Percentiles rank a stretch among this genome's conserved stretches.
Evolutionary conservation across 2,113 vertebrate species (phyloP).

Genomic region (Apteryx owenii): DNA sequence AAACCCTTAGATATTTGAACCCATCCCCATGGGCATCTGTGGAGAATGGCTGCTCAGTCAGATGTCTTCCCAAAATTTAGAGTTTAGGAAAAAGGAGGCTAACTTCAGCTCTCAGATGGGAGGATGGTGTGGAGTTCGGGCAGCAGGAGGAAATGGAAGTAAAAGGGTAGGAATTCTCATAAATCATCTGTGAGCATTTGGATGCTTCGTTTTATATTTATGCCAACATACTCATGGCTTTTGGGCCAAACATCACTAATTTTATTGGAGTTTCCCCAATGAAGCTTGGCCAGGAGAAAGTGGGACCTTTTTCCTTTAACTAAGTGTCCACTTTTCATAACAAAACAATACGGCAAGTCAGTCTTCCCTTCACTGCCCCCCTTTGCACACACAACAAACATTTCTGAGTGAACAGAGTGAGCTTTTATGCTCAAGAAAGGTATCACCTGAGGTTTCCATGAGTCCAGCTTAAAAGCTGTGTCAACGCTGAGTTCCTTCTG

Average conservation of each 20-base stretch:
- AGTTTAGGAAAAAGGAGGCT: neutral
- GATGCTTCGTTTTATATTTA: slow-evolving; percentile 12
- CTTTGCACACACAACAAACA: neutral
- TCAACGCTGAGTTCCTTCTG: neutral
- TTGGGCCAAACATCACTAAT: slow-evolving; percentile 40
- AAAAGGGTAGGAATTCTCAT: slow-evolving; percentile 35
- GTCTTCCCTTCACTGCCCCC: neutral
- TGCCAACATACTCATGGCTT: neutral
- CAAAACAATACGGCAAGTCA: slow-evolving; percentile 14
- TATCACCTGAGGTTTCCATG: neutral
- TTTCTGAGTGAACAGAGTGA: neutral
- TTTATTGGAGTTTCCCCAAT: slow-evolving; percentile 43
- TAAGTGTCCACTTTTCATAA: neutral
- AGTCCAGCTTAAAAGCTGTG: neutral
- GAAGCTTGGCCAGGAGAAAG: slow-evolving; percentile 42
- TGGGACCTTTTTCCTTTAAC: slow-evolving; percentile 2
- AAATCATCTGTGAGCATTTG: slow-evolving; percentile 8
- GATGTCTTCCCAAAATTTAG: neutral
- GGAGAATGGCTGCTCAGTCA: neutral
- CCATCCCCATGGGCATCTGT: neutral
- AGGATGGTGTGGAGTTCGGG: neutral
- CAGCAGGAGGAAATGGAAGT: slow-evolving; percentile 31
- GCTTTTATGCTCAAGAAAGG: neutral
- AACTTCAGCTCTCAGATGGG: neutral
- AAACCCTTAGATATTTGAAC: neutral